Evolutionary conservation across 2,797 vertebrate genomes (phyloP), one percentile per base, ranked within the genome.

Genomic region (Pseudocheirus occidentalis): DNA sequence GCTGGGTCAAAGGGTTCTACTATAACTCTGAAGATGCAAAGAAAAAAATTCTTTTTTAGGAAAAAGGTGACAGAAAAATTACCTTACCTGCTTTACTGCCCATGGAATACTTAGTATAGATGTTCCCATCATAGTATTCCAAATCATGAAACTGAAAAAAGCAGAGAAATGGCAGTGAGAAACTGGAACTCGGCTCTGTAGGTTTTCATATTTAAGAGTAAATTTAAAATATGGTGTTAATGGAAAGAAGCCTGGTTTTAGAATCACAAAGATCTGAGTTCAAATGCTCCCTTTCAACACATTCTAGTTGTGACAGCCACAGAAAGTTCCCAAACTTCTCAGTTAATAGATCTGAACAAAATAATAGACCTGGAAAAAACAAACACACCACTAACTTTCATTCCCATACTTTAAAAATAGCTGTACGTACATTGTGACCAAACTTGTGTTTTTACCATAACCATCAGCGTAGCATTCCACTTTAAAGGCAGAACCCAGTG

Each of bases 101-200:
- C 99, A 99, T 0, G 99, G 99, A 91, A 99, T 99, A 98, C 99
- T 99, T 93, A 99, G 98, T 97, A 99, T 99, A 54, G 99, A 99
- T 2, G 99, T 99, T 46, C 99, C 99, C 99, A 99, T 99, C 99
- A 99, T 99, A 57, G 99, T 99, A 98, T 99, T 99, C 99, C 99
- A 99, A 97, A 99, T 99, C 59, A 99, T 99, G 98, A 99, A 99
- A 98, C 99, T 99, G 97, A 90, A 97, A 98, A 95, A 56, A 90
- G 97, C 96, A 96, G 40, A 93, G 89, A 94, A 97, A 91, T 10
- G 89, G 90, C 66, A 97, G 34, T 95, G 92, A 89, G 91, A 92
- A 96, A 59, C 95, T 57, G 7, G 92, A 95, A 62, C 21, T 52
- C 4, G 91, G 34, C 54, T 95, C 2, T 91, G 95, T 55, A 94